Conservation (phyloP, 2,888 invertebrate genomes). For the Pristionchus japonicus region DNA sequence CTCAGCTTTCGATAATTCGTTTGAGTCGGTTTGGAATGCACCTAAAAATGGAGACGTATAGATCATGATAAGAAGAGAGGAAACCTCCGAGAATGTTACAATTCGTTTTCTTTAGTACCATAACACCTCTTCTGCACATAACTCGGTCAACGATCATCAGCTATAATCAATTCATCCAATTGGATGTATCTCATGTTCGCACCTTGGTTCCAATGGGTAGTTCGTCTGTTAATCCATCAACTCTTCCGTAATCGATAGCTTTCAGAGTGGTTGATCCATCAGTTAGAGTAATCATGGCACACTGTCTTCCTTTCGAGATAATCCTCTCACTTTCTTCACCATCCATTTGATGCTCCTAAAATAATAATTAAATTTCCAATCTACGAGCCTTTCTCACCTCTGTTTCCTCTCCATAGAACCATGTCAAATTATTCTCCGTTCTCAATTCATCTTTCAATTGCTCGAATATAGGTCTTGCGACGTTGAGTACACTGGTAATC, state of each 20-base stretch:
- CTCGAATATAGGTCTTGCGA: conserved; percentile 29
- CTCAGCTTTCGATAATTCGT: neutral
- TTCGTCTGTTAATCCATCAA: conserved; percentile 21
- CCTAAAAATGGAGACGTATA: neutral
- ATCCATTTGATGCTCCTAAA: neutral
- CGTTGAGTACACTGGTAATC: conserved; percentile 13
- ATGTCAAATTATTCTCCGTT: conserved; percentile 37
- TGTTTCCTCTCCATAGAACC: conserved; percentile 41
- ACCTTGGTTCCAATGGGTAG: conserved; percentile 45
- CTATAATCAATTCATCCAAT: neutral
- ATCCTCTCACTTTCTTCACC: neutral
- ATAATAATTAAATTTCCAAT: neutral
- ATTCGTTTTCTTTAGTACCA: conserved; percentile 28
- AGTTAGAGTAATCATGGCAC: neutral
- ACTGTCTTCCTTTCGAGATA: conserved; percentile 4
- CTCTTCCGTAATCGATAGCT: conserved; percentile 26
- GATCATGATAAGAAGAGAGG: neutral
- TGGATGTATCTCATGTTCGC: too few species aligned
- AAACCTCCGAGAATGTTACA: conserved; percentile 42
- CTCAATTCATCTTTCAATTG: conserved; percentile 24
- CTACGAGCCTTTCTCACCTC: neutral
- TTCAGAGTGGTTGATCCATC: conserved; percentile 24
- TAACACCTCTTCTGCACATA: conserved; percentile 25
- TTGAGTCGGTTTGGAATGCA: neutral
- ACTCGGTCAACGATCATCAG: conserved; percentile 25